A percentile compares a stretch with the other conserved stretches of the same genome.
Conservation (phyloP, 2,113 vertebrate genomes). For the Galemys pyrenaicus region DNA sequence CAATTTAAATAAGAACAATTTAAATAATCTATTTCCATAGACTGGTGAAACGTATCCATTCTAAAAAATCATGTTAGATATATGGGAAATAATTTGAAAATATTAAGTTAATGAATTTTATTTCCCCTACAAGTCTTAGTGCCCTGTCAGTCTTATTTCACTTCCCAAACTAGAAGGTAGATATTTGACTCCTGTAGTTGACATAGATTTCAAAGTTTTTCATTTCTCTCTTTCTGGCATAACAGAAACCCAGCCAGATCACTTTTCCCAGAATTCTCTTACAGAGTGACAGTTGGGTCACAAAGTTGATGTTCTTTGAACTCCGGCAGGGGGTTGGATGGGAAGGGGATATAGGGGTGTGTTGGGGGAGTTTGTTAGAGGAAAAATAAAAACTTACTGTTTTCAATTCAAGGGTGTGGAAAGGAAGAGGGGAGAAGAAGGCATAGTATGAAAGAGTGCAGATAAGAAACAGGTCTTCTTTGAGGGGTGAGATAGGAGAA, state of each 20-base stretch:
- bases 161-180: not conserved
- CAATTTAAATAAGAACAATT: not conserved
- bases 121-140: not conserved
- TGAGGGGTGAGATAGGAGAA: not conserved
- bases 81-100: constrained; percentile 2
- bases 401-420: not conserved
- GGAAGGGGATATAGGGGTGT: not conserved
- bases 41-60: not conserved
- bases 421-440: not conserved
- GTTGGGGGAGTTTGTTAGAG: not conserved
- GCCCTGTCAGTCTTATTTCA: not conserved
- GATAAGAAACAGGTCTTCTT: not conserved
- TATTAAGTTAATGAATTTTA: not conserved
- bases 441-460: not conserved
- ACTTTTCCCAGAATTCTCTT: not conserved
- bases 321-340: no score
- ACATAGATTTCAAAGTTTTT: not conserved
- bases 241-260: not conserved
- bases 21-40: not conserved
- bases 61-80: not conserved
- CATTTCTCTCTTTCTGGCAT: not conserved
- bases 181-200: not conserved
- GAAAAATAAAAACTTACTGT: not conserved
- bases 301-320: not conserved
- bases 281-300: not conserved